Evolutionary conservation across 2,888 invertebrate species (phyloP).

Genomic region (Tinea pellionella): DNA sequence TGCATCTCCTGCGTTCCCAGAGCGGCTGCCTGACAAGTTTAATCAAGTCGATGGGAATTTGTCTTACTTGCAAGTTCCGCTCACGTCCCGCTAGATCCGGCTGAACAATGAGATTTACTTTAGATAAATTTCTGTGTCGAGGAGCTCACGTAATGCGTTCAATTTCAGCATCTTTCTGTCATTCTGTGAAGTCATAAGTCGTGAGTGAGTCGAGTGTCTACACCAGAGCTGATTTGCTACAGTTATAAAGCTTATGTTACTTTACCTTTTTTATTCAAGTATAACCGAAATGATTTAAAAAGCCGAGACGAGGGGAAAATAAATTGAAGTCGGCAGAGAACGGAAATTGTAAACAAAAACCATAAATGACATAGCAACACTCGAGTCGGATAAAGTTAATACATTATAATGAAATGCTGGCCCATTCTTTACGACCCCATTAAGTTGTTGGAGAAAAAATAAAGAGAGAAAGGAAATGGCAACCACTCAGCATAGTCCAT

Average conservation of each 20-base stretch:
- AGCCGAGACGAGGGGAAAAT: background rate
- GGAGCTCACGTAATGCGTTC: constrained; percentile 11
- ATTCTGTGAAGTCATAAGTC: constrained; percentile 20
- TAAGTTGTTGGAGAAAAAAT: constrained; percentile 59
- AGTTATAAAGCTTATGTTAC: background rate
- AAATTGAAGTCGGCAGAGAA: background rate
- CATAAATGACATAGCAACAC: constrained; percentile 11
- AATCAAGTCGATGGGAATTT: constrained; percentile 61
- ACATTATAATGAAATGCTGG: constrained; percentile 55
- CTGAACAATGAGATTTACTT: constrained; percentile 56
- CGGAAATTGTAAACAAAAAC: constrained; percentile 12
- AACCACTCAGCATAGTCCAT: constrained; percentile 45
- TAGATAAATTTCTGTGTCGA: constrained; percentile 36
- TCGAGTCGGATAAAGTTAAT: constrained; percentile 33
- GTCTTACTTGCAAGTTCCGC: constrained; percentile 53
- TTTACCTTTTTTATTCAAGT: background rate
- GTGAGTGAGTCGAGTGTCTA: background rate
- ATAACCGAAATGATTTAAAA: background rate
- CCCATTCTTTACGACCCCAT: constrained; percentile 58
- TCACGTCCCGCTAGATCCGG: constrained; percentile 46
- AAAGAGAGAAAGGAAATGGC: constrained; percentile 54
- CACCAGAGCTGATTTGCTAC: background rate
- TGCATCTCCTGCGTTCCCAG: constrained; percentile 31
- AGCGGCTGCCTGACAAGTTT: constrained; percentile 40
- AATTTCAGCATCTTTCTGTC: constrained; percentile 24